phyloP scores from a whole-genome alignment of 2,797 vertebrate species.

The Sylvia borin region DNA sequence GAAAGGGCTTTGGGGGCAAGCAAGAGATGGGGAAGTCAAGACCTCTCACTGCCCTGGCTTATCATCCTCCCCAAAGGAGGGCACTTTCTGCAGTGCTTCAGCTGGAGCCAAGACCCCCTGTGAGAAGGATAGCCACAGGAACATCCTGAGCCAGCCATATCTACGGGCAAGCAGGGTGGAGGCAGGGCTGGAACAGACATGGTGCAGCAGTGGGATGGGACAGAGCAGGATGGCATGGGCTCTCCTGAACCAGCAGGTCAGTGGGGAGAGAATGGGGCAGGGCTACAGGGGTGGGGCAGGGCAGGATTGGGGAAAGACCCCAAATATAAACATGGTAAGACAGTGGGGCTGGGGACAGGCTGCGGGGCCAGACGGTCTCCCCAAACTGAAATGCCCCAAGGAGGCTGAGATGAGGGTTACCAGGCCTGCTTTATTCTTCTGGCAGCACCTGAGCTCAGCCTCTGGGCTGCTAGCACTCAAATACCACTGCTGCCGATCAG shows the following conservation, averaged over 20 bases:
- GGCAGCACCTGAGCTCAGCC: neutral
- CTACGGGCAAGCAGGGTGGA: neutral
- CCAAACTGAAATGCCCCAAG: neutral
- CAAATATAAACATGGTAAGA: neutral
- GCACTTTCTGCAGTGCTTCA: neutral
- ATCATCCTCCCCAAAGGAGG: neutral
- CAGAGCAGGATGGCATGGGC: fast-evolving
- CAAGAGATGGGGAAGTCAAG: neutral
- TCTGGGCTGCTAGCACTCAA: neutral
- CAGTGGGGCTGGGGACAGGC: neutral
- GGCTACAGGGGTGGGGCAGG: neutral
- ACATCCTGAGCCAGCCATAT: fast-evolving
- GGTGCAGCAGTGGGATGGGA: fast-evolving
- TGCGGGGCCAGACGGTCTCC: neutral
- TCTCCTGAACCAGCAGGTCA: neutral
- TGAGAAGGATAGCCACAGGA: neutral
- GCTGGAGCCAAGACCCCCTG: neutral
- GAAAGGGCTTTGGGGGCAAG: neutral
- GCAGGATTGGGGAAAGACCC: neutral
- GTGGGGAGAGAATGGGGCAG: neutral
- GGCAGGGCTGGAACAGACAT: neutral
- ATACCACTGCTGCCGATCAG: neutral
- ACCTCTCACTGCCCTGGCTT: neutral
- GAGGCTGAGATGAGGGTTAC: neutral
- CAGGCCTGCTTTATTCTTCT: neutral